phyloP scores from a whole-genome alignment of 1,140 invertebrate genomes.

The Ptiloglossa arizonensis region DNA sequence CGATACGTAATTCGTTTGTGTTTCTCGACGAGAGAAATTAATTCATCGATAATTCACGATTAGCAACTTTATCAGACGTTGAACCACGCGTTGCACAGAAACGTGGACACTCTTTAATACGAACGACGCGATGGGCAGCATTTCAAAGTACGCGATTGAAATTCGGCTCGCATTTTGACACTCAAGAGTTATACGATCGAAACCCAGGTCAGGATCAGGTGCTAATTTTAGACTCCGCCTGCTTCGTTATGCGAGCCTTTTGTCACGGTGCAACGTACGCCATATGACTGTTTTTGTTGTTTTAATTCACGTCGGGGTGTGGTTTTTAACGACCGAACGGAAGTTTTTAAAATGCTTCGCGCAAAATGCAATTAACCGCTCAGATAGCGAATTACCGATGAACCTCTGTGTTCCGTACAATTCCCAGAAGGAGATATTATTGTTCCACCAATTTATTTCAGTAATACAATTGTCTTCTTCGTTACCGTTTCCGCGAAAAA shows the following conservation, averaged over 20 bases:
- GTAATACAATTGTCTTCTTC: neutral
- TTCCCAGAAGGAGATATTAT: neutral
- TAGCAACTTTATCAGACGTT: neutral
- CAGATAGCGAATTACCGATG: neutral
- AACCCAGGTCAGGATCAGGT: slow-evolving; percentile 52
- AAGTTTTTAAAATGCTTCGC: neutral
- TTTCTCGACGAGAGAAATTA: neutral
- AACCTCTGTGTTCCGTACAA: neutral
- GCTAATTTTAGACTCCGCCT: slow-evolving; percentile 53
- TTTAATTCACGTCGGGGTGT: slow-evolving; percentile 8
- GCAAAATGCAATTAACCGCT: neutral
- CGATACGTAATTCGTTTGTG: neutral
- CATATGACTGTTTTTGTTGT: neutral
- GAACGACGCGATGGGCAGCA: neutral
- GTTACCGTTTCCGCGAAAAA: no score
- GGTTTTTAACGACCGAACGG: slow-evolving; percentile 13
- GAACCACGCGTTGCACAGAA: neutral
- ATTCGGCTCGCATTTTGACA: slow-evolving; percentile 36
- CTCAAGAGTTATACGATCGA: slow-evolving; percentile 19
- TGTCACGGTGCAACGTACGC: slow-evolving; percentile 22
- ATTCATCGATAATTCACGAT: neutral
- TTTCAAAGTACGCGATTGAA: slow-evolving; percentile 22
- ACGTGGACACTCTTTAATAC: slow-evolving; percentile 1
- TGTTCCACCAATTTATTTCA: no score
- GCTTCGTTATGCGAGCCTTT: slow-evolving; percentile 48